phyloP scores from a whole-genome alignment of 2,888 invertebrate species.

The Tholera decimalis region DNA sequence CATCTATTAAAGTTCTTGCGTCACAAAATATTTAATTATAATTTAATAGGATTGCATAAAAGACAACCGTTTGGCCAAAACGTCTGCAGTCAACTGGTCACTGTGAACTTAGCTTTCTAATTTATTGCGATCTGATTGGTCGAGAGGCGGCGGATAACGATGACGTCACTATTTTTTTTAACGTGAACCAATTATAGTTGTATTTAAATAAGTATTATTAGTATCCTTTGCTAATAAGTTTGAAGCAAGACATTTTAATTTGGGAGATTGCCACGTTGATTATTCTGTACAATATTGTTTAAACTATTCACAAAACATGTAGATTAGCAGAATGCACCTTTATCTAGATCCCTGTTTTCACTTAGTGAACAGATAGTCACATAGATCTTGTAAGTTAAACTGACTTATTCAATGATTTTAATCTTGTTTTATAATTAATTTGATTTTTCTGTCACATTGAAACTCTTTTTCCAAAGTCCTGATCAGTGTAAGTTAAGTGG shows the following conservation, averaged over 20 bases:
- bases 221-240: background rate
- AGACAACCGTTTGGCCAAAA: too few relatives aligned
- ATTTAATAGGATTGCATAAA: too few relatives aligned
- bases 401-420: background rate
- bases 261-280: background rate
- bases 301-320: conserved; percentile 5
- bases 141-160: too few relatives aligned
- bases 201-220: background rate
- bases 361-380: background rate
- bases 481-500: too few relatives aligned
- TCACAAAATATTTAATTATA: too few relatives aligned
- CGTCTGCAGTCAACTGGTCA: too few relatives aligned
- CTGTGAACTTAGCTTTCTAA: too few relatives aligned
- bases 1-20: too few relatives aligned
- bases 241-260: background rate
- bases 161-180: too few relatives aligned
- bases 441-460: background rate
- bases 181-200: too few relatives aligned
- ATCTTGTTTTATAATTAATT: background rate
- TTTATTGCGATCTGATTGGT: too few relatives aligned
- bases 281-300: background rate
- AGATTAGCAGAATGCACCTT: background rate
- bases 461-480: too few relatives aligned
- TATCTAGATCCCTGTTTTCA: background rate
- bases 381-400: background rate